These are phyloP conservation scores for Xenopus borealis DNA, from an alignment of 2,113 vertebrate genomes.

Conservation along the genomic window DNA sequence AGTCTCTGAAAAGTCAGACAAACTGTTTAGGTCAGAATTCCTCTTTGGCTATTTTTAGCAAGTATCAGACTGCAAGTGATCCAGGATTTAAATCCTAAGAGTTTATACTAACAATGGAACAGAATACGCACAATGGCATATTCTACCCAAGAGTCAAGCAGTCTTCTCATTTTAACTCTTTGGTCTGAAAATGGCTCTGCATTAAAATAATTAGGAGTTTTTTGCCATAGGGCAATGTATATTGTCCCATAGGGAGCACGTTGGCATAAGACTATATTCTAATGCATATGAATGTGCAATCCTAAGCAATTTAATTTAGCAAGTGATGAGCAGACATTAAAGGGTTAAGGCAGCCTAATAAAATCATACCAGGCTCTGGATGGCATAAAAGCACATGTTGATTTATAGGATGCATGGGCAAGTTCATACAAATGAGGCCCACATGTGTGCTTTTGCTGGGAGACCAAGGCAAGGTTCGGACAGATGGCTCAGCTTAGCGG, in stretches of 20 bases:
- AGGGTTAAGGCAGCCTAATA: constrained; percentile 33
- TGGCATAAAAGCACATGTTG: constrained; percentile 40
- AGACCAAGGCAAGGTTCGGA: constrained; percentile 32
- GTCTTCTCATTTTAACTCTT: not conserved
- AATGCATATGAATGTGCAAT: no score
- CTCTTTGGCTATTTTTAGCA: constrained; percentile 19
- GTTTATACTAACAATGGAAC: constrained; percentile 36
- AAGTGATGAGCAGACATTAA: not conserved
- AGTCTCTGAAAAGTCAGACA: not conserved
- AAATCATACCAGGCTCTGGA: constrained; percentile 29
- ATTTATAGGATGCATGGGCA: constrained; percentile 36
- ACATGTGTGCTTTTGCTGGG: constrained; percentile 34
- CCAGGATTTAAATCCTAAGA: constrained; percentile 16
- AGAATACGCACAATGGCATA: constrained; percentile 11
- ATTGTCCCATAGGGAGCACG: no score
- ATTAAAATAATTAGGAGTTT: no score
- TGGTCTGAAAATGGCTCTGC: no score
- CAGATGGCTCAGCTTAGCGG: constrained; percentile 46
- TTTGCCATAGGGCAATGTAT: no score
- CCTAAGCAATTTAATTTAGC: no score
- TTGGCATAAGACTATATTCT: no score
- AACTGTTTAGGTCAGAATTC: constrained; percentile 3
- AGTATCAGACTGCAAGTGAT: not conserved
- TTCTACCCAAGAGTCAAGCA: not conserved
- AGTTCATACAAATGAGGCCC: constrained; percentile 43